Conservation (phyloP, 92 coral and sea anemone species). For the Bergia puertoricense region DNA sequence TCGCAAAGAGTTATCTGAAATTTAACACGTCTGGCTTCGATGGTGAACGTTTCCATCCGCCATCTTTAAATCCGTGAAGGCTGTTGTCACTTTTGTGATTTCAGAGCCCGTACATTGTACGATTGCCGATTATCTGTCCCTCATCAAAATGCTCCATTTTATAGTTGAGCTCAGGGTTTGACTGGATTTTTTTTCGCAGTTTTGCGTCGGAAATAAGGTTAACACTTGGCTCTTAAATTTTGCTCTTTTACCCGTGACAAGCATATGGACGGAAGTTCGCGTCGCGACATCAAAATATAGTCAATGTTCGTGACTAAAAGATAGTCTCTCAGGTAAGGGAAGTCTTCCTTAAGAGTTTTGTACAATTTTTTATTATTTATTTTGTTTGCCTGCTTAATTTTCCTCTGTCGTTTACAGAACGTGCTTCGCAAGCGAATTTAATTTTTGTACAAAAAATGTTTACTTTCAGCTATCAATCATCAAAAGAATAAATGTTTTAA, state of each 20-base stretch:
- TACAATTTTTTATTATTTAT: neutral
- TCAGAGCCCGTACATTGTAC: neutral
- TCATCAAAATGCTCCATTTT: neutral
- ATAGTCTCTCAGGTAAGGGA: neutral
- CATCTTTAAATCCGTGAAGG: neutral
- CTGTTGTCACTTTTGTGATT: neutral
- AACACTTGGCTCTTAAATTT: neutral
- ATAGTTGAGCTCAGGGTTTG: neutral
- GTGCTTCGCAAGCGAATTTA: neutral
- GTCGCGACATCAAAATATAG: neutral
- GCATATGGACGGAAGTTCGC: too few species aligned
- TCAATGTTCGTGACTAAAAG: neutral
- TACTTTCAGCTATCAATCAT: constrained; percentile 7
- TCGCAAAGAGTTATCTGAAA: neutral
- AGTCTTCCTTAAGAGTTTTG: neutral
- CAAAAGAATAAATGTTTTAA: neutral
- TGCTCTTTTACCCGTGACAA: too few species aligned
- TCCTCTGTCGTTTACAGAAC: neutral
- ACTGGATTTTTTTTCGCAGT: neutral
- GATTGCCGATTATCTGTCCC: neutral
- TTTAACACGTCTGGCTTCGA: constrained; percentile 4
- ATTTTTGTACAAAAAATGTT: neutral
- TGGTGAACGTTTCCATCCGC: neutral
- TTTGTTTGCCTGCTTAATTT: neutral
- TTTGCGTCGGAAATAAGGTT: neutral